A percentile compares a stretch with the other conserved stretches of the same genome.
These are phyloP conservation scores for Pteruthius melanotis DNA, from an alignment of 2,113 vertebrate species.

Conservation along the genomic window DNA sequence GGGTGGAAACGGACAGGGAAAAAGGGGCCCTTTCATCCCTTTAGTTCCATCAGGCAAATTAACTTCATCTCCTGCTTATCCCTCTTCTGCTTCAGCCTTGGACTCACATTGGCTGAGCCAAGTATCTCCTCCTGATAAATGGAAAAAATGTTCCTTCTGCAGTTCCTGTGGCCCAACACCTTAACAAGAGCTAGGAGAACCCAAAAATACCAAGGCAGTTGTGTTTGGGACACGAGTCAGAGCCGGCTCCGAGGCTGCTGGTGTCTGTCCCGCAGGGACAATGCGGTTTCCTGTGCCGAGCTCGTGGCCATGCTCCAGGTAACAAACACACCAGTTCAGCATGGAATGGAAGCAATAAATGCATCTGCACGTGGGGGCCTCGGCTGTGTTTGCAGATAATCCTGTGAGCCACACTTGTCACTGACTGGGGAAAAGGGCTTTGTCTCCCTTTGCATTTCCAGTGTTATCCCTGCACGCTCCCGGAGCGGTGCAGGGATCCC, in stretches of 20 bases:
- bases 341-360: neutral
- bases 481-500: neutral
- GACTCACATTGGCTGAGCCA: neutral
- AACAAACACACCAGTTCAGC: neutral
- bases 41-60: neutral
- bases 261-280: neutral
- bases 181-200: neutral
- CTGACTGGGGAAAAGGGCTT: neutral
- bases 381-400: neutral
- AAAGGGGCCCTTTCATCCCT: neutral
- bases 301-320: accelerated
- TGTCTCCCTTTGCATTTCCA: neutral
- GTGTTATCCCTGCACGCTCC: neutral
- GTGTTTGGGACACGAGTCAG: neutral
- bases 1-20: neutral
- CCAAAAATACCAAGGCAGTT: too few species aligned
- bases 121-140: neutral
- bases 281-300: neutral
- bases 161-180: neutral
- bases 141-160: neutral
- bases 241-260: neutral
- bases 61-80: neutral
- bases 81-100: neutral
- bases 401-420: neutral
- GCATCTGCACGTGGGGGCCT: neutral